A percentile compares a stretch with the other conserved stretches of the same genome.
These are phyloP conservation scores for Solenopsis fugax DNA, from an alignment of 1,140 invertebrate species.

Conservation along the genomic window DNA sequence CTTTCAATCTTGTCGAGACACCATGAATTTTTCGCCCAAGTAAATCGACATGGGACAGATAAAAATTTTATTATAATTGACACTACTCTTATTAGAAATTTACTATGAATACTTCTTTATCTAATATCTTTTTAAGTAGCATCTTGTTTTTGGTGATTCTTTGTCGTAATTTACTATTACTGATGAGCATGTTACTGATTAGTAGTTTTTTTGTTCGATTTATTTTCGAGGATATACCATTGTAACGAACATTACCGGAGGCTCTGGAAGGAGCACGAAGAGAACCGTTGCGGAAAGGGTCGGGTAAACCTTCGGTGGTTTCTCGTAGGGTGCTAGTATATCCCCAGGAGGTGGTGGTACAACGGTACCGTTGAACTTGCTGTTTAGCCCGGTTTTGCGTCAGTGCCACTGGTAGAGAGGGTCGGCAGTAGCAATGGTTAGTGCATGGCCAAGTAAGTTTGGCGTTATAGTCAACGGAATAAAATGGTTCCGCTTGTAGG, in stretches of 20 bases:
- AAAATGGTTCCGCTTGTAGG: slow-evolving; percentile 78
- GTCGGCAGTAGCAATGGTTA: slow-evolving; percentile 72
- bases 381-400: slow-evolving; percentile 78
- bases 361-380: slow-evolving; percentile 77
- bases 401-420: slow-evolving; percentile 62
- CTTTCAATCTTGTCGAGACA: not conserved
- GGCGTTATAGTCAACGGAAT: slow-evolving; percentile 82
- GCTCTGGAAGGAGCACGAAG: slow-evolving; percentile 61
- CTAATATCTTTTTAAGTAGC: not conserved
- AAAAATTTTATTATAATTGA: slow-evolving; percentile 22
- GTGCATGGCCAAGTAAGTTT: slow-evolving; percentile 80
- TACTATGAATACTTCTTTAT: not conserved
- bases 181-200: not conserved
- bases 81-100: not conserved
- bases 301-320: slow-evolving; percentile 69
- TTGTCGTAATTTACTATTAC: not conserved
- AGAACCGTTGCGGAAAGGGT: slow-evolving; percentile 66
- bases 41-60: not conserved
- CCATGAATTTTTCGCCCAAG: not conserved
- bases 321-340: slow-evolving; percentile 64
- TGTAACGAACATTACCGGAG: slow-evolving; percentile 17
- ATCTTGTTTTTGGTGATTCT: not conserved
- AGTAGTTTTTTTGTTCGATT: not conserved
- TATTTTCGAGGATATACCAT: not conserved
- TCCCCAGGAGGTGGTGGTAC: slow-evolving; percentile 70